A percentile compares a stretch with the other conserved stretches of the same genome.
phyloP scores from a whole-genome alignment of 2,113 vertebrate species.

The Tiliqua scincoides region DNA sequence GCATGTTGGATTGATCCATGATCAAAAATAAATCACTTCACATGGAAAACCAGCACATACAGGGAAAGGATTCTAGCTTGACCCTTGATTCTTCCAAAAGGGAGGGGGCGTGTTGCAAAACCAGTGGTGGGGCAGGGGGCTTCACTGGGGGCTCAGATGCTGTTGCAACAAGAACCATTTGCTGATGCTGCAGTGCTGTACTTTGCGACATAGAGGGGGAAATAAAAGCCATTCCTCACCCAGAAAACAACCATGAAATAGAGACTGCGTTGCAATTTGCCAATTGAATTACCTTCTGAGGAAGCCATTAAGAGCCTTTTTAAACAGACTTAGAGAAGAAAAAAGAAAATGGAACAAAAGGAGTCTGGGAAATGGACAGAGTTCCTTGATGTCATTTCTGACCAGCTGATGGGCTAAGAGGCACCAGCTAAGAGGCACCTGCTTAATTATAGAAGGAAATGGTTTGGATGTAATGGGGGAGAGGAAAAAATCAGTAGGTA shows the following conservation, averaged over 20 bases:
- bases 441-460: not conserved
- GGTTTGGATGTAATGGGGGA: too few species aligned
- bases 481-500: not conserved
- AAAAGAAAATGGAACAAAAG: not conserved
- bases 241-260: not conserved
- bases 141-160: too few species aligned
- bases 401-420: too few species aligned
- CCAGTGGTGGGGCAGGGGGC: too few species aligned
- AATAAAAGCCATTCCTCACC: not conserved
- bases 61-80: too few species aligned
- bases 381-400: not conserved
- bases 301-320: not conserved
- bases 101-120: too few species aligned
- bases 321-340: not conserved
- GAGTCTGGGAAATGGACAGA: not conserved
- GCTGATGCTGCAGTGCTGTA: not conserved
- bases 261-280: not conserved
- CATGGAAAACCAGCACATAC: too few species aligned
- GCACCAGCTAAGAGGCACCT: too few species aligned
- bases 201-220: not conserved
- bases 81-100: not conserved
- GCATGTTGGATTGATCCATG: too few species aligned
- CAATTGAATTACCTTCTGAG: conserved; percentile 14
- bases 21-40: too few species aligned
- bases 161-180: not conserved